A percentile compares a stretch with the other conserved stretches of the same genome.
Conservation (phyloP, 2,888 invertebrate species). For the Dryococelus australis region DNA sequence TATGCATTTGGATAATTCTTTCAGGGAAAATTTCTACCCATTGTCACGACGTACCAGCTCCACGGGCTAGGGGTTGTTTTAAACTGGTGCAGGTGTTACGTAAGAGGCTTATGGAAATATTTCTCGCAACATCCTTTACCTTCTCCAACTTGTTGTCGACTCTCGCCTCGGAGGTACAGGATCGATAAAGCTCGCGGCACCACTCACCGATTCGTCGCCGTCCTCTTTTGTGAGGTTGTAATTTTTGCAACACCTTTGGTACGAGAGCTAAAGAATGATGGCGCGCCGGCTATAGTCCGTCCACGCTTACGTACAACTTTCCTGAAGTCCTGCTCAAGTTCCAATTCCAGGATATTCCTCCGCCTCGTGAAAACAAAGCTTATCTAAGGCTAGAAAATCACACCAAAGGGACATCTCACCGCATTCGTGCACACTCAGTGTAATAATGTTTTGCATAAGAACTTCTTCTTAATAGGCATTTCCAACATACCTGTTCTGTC, state of each 20-base stretch:
- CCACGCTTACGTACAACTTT: too few relatives aligned
- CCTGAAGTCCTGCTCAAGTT: too few relatives aligned
- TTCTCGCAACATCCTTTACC: neutral
- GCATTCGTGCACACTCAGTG: too few relatives aligned
- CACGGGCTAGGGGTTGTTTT: neutral
- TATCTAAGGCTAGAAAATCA: too few relatives aligned
- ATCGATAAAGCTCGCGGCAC: too few relatives aligned
- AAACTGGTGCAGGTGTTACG: neutral
- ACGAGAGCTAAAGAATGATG: neutral
- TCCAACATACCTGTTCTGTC: too few relatives aligned
- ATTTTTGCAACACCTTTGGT: neutral
- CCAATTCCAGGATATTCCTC: too few relatives aligned
- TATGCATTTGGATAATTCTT: neutral
- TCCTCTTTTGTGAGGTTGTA: neutral
- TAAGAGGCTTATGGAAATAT: constrained; percentile 1
- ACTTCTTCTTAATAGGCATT: too few relatives aligned
- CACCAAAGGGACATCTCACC: too few relatives aligned
- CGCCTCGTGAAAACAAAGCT: too few relatives aligned
- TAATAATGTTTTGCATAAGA: too few relatives aligned
- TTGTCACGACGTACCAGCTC: neutral
- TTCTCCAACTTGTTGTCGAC: neutral
- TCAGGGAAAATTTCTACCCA: neutral
- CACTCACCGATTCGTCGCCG: neutral
- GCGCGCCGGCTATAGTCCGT: neutral
- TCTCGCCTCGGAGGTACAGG: too few relatives aligned